Evolutionary conservation across 2,113 vertebrate genomes (phyloP).

Genomic region (Solea solea): DNA sequence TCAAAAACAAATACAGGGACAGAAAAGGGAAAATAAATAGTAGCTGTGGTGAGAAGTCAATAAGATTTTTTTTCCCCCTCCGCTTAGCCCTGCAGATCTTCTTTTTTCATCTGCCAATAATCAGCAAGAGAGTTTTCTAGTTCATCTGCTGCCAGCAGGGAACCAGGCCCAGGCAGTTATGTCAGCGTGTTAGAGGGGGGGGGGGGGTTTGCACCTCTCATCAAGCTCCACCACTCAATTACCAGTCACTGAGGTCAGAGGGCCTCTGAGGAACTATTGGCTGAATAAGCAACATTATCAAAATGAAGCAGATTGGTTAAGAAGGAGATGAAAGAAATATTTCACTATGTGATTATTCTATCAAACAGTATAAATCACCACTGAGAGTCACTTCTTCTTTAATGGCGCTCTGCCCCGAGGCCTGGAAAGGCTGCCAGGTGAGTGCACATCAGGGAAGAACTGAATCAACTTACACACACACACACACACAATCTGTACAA

Average conservation of each 20-base stretch:
- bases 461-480: slow-evolving; percentile 48
- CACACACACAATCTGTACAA: not conserved
- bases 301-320: slow-evolving; percentile 16
- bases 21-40: slow-evolving; percentile 75
- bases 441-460: slow-evolving; percentile 64
- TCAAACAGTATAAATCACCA: slow-evolving; percentile 25
- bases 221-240: slow-evolving; percentile 57
- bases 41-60: slow-evolving; percentile 79
- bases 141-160: slow-evolving; percentile 75
- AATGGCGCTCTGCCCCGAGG: slow-evolving; percentile 51
- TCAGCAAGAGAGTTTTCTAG: slow-evolving; percentile 70
- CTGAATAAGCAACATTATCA: slow-evolving; percentile 12
- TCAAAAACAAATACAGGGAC: slow-evolving; percentile 76
- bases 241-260: slow-evolving; percentile 48
- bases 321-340: slow-evolving; percentile 40
- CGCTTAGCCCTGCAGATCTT: slow-evolving; percentile 68
- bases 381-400: slow-evolving; percentile 30
- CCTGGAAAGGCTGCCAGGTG: slow-evolving; percentile 62
- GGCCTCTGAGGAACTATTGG: slow-evolving; percentile 12
- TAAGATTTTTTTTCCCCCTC: slow-evolving; percentile 63
- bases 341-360: slow-evolving; percentile 29
- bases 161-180: slow-evolving; percentile 63
- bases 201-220: slow-evolving; percentile 55
- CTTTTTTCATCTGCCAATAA: slow-evolving; percentile 81
- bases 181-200: slow-evolving; percentile 57